A percentile compares a stretch with the other conserved stretches of the same genome.
Evolutionary conservation across 1,140 invertebrate genomes (phyloP).

Genomic region (Solen grandis): DNA sequence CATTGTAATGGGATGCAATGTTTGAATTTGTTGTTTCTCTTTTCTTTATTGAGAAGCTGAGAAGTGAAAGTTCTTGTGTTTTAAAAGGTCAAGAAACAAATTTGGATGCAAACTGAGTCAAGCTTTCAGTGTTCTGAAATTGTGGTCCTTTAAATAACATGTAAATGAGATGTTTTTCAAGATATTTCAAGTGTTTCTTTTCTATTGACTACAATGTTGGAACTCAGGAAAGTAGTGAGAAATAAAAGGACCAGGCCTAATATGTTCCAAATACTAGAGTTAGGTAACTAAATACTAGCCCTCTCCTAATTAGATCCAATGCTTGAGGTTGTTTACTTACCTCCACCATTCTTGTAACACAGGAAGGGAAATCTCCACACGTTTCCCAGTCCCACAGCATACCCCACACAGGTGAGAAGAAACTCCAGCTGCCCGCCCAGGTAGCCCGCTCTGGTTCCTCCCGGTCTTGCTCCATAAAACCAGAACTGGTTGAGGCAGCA

Average conservation of each 20-base stretch:
- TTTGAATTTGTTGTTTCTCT: too few relatives aligned
- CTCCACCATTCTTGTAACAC: constrained; percentile 96
- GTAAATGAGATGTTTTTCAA: background rate
- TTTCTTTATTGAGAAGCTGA: too few relatives aligned
- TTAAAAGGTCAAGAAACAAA: too few relatives aligned
- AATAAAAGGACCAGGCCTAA: background rate
- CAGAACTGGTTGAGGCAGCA: background rate
- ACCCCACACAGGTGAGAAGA: constrained; percentile 76
- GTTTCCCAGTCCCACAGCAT: constrained; percentile 56
- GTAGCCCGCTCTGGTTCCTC: constrained; percentile 31
- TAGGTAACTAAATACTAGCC: too few relatives aligned
- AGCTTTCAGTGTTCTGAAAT: too few relatives aligned
- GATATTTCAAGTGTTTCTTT: too few relatives aligned
- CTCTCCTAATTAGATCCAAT: too few relatives aligned
- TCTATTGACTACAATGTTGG: background rate
- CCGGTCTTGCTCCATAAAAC: background rate
- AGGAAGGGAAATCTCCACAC: constrained; percentile 95
- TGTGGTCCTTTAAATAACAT: too few relatives aligned
- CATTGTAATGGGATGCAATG: too few relatives aligned
- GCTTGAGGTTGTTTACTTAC: constrained; percentile 73
- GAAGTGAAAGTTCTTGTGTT: too few relatives aligned
- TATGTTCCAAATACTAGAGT: background rate
- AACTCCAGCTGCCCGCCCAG: constrained; percentile 61
- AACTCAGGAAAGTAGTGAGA: background rate
- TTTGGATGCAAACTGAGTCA: too few relatives aligned